Base-by-base conservation (phyloP, 2,888 invertebrate genomes). In the Volucella inflata region DNA sequence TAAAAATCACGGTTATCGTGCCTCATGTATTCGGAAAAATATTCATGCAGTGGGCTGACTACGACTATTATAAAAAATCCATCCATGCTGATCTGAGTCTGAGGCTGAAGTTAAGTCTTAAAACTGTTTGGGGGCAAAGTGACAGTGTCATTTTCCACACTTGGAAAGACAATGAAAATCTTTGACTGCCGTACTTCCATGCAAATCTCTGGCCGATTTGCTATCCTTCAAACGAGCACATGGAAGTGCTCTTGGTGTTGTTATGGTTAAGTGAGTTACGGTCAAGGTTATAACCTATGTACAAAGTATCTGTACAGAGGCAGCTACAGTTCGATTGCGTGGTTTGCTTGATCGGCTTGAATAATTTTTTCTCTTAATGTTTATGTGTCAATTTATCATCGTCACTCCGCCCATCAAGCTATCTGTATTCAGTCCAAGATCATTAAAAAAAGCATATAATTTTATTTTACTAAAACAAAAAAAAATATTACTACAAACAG, bases 121-220 rank as follows among this genome's bases (percentile, higher is more conserved):
- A 36, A 30, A 1, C 21, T 14, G 48, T 55, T 85, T 55, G 76
- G 80, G 85, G 80, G 71, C 76, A 85, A 71, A 85, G 80, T 75
- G 59, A 81, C 85, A 85, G 80, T 85, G 85, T 76, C 85, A 76
- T 80, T 84, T 84, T 84, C 84, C 80, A 84, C 85, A 80, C 71
- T 85, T 70, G 76, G 67, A 30, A 16, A 85, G 80, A 85, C 85
- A 80, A 85, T 85, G 85, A 76, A 80, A 85, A 72, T 42, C 62
- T 80, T 21, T 17, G 16, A 44, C 48, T 55, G 50, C 16, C 16
- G 68, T 68, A 38, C 50, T 53, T 21, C 16, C 84, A 84, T 79
- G 79, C 79, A 75, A 84, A 84, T 75, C 75, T 75, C 70, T 60
- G 50, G 79, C 38, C 46, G 65, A 79, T 62, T 84, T 64, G 68